Conservation (phyloP, 2,113 vertebrate genomes). For the Upupa epops region DNA sequence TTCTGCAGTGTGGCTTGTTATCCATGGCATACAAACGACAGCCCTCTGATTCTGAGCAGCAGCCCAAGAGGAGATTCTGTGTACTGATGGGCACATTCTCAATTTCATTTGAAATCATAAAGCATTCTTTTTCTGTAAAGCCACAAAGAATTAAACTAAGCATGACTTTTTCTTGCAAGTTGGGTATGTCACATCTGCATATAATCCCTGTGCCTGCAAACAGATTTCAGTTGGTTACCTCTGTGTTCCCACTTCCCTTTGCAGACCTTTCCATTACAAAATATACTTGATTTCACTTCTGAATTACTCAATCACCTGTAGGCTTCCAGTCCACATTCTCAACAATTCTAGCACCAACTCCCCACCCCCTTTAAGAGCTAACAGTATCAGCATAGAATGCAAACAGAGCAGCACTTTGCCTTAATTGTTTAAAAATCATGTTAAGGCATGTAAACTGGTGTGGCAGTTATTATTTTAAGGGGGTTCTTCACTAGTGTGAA, state of each 20-base stretch:
- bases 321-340: background rate
- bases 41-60: background rate
- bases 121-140: background rate
- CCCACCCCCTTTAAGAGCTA: background rate
- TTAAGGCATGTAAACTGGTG: fast-evolving
- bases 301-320: background rate
- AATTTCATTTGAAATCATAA: background rate
- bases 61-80: background rate
- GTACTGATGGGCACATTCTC: background rate
- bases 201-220: background rate
- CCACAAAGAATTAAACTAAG: background rate
- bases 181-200: background rate
- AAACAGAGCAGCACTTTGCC: background rate
- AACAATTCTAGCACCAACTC: background rate
- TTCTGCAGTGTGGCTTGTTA: background rate
- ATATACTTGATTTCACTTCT: background rate
- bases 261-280: background rate
- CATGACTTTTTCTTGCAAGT: background rate
- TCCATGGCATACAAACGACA: background rate
- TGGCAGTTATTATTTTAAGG: background rate
- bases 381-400: background rate
- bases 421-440: too few species aligned
- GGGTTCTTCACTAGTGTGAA: background rate
- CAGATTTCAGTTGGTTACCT: background rate
- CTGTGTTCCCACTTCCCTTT: background rate